A percentile compares a stretch with the other conserved stretches of the same genome.
Conservation (phyloP, 2,797 vertebrate species). For the Acipenser transmontanus region DNA sequence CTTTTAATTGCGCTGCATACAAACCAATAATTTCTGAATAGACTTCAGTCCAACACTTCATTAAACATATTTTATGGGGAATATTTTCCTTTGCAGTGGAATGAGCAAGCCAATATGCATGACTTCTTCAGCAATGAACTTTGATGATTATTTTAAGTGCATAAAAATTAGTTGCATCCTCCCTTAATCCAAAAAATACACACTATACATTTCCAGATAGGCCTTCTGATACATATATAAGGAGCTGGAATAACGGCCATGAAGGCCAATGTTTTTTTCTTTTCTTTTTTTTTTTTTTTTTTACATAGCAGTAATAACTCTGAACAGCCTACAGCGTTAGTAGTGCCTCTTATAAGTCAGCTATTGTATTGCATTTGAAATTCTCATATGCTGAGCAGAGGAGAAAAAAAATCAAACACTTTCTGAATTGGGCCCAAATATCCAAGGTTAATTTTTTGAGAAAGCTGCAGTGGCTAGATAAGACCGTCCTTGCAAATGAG, state of each 20-base stretch:
- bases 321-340: conserved; percentile 64
- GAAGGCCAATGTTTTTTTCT: conserved; percentile 62
- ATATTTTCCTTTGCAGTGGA: conserved; percentile 64
- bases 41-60: conserved; percentile 60
- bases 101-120: conserved; percentile 63
- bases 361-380: conserved; percentile 70
- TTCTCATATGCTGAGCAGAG: conserved; percentile 67
- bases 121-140: conserved; percentile 63
- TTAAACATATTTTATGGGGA: conserved; percentile 67
- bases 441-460: conserved; percentile 99
- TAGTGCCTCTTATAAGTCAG: conserved; percentile 65
- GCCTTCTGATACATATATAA: conserved; percentile 54
- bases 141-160: conserved; percentile 67
- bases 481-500: conserved; percentile 98
- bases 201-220: conserved; percentile 47
- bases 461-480: conserved; percentile 98
- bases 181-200: conserved; percentile 44
- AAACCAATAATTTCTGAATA: conserved; percentile 55
- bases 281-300: conserved; percentile 50
- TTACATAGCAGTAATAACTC: conserved; percentile 70
- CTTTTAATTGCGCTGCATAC: conserved; percentile 48
- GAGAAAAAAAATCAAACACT: conserved; percentile 87
- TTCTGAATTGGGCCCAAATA: conserved; percentile 99
- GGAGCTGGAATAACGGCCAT: conserved; percentile 53
- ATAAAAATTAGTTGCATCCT: conserved; percentile 64